Conservation (phyloP, 53 echinoderm and acorn worm genomes). For the Arbacia lixula region DNA sequence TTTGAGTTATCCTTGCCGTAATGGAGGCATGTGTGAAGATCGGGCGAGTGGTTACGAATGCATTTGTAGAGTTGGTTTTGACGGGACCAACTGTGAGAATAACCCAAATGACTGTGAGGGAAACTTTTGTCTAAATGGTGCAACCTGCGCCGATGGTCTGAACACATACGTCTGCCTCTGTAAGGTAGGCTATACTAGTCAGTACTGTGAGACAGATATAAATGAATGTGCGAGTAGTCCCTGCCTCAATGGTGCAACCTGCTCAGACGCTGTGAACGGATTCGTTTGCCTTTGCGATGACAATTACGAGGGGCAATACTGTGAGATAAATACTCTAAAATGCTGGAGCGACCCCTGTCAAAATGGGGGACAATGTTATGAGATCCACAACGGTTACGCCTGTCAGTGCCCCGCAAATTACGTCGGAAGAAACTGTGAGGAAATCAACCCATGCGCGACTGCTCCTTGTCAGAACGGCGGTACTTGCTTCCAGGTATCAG, state of each 20-base stretch:
- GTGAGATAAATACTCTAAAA: conserved; percentile 43
- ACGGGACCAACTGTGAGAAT: conserved; percentile 20
- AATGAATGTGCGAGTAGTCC: conserved; percentile 51
- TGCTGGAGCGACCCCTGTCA: conserved; percentile 71
- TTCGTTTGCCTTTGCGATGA: conserved; percentile 22
- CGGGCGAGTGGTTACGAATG: conserved; percentile 69
- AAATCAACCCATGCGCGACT: conserved; percentile 27
- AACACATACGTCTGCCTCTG: conserved; percentile 41
- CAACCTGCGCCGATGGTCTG: conserved; percentile 17
- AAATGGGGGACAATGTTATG: conserved; percentile 63
- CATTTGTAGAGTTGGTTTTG: conserved; percentile 65
- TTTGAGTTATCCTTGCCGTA: conserved; percentile 54
- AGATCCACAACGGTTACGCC: conserved; percentile 43
- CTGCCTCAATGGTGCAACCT: conserved; percentile 36
- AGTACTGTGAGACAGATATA: conserved; percentile 16
- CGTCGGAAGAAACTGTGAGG: conserved; percentile 27
- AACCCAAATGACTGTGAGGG: conserved; percentile 8
- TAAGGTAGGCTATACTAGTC: conserved; percentile 22
- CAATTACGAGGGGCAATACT: conserved; percentile 55
- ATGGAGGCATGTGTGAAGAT: conserved; percentile 67
- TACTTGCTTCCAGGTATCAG: neutral
- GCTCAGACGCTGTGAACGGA: neutral
- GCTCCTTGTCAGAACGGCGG: conserved; percentile 44
- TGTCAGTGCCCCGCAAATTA: conserved; percentile 61
- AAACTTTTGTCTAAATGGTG: conserved; percentile 5